Percentiles rank a stretch among this genome's conserved stretches.
Conservation (phyloP, 2,888 invertebrate genomes). For the Pandemis cinnamomeana region DNA sequence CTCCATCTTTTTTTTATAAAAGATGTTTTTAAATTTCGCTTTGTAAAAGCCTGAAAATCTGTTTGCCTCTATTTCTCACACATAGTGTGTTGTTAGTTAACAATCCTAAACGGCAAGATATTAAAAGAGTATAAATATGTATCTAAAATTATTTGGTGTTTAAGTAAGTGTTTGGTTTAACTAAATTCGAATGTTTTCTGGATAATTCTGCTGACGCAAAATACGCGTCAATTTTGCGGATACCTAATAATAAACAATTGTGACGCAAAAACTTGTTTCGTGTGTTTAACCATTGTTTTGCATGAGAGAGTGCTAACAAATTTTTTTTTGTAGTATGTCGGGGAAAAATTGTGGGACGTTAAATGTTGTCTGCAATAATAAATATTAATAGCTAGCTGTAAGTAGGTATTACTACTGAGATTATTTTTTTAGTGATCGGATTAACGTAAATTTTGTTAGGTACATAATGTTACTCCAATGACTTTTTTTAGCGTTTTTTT, state of each 20-base stretch:
- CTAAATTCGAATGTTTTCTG: neutral
- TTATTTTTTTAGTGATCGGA: neutral
- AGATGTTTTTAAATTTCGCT: neutral
- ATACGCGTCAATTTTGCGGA: slow-evolving; percentile 7
- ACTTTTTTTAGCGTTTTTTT: too few relatives aligned
- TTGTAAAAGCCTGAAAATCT: neutral
- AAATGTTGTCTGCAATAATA: neutral
- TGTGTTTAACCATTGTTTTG: slow-evolving; percentile 57
- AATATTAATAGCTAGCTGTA: slow-evolving; percentile 1
- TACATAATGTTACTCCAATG: too few relatives aligned
- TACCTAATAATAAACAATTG: slow-evolving; percentile 43
- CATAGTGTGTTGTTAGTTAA: neutral
- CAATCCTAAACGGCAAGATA: neutral
- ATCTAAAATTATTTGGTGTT: neutral
- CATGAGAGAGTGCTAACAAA: slow-evolving; percentile 64
- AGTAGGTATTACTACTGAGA: neutral
- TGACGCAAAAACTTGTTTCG: slow-evolving; percentile 46
- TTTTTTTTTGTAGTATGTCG: slow-evolving; percentile 44
- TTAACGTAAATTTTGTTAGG: too few relatives aligned
- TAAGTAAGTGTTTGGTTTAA: neutral
- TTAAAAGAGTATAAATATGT: neutral
- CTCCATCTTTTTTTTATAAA: neutral
- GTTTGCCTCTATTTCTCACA: neutral
- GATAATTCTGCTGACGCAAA: slow-evolving; percentile 6
- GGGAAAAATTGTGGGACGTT: slow-evolving; percentile 1